Evolutionary conservation across 2,113 vertebrate species (phyloP).

Genomic region (Gobio gobio): DNA sequence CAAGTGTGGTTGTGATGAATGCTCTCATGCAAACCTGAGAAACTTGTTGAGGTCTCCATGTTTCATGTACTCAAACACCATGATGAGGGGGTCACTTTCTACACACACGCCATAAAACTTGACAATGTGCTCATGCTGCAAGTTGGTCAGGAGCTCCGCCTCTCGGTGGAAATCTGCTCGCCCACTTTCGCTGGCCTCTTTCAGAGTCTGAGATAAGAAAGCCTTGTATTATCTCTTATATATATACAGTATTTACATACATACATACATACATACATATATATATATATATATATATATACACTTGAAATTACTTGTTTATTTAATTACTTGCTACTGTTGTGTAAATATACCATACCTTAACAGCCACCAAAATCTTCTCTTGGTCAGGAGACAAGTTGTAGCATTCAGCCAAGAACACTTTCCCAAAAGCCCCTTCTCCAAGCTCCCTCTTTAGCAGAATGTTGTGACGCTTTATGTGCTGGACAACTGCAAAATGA

Average conservation of each 20-base stretch:
- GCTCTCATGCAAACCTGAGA: conserved; percentile 82
- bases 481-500: conserved; percentile 89
- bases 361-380: conserved; percentile 97
- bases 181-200: conserved; percentile 95
- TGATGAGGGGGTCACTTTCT: conserved; percentile 96
- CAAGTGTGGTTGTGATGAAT: neutral
- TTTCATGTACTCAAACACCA: conserved; percentile 99
- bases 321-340: neutral
- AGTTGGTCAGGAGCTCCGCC: conserved; percentile 95
- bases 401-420: conserved; percentile 97
- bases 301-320: neutral
- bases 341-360: conserved; percentile 77
- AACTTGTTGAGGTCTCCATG: conserved; percentile 99
- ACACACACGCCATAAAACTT: conserved; percentile 97
- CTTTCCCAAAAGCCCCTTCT: conserved; percentile 98
- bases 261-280: too few species aligned
- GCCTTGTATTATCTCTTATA: too few species aligned
- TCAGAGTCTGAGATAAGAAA: conserved; percentile 82
- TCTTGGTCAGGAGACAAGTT: conserved; percentile 93
- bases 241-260: too few species aligned
- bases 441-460: conserved; percentile 96
- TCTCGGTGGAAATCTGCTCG: conserved; percentile 96
- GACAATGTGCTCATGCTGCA: conserved; percentile 97
- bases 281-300: too few species aligned
- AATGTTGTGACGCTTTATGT: conserved; percentile 98